Conservation (phyloP, 1,140 invertebrate species). For the Lerema accius region DNA sequence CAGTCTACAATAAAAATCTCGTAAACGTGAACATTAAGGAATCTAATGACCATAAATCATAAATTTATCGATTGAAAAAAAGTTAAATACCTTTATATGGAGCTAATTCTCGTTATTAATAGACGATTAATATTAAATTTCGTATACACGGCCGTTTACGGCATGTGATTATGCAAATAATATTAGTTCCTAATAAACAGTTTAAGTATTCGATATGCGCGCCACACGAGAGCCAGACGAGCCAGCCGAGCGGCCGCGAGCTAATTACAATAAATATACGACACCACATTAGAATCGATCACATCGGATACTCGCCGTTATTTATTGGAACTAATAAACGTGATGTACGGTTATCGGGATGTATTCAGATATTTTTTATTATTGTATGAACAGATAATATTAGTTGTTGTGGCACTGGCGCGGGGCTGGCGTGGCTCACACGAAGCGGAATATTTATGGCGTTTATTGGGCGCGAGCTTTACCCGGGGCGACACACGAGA, state of each 20-base stretch:
- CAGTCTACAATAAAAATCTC: constrained; percentile 47
- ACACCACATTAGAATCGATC: constrained; percentile 75
- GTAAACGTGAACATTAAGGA: constrained; percentile 48
- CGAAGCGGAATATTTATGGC: constrained; percentile 69
- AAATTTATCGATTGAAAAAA: constrained; percentile 61
- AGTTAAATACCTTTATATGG: constrained; percentile 53
- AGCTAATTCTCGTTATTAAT: constrained; percentile 71
- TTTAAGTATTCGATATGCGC: constrained; percentile 70
- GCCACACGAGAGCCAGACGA: constrained; percentile 51
- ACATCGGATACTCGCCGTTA: constrained; percentile 70
- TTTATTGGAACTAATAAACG: constrained; percentile 78
- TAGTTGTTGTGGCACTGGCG: constrained; percentile 62
- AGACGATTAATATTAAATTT: constrained; percentile 74
- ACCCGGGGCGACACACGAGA: constrained; percentile 68
- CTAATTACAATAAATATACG: constrained; percentile 80
- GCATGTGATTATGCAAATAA: constrained; percentile 79
- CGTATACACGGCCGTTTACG: constrained; percentile 62
- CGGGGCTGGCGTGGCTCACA: constrained; percentile 61
- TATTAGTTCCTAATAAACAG: constrained; percentile 77
- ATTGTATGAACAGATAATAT: constrained; percentile 63
- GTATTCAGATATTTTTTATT: constrained; percentile 64
- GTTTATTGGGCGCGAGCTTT: constrained; percentile 71
- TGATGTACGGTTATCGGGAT: constrained; percentile 76
- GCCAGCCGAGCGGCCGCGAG: constrained; percentile 23
- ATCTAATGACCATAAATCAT: constrained; percentile 56